Evolutionary conservation across 2,888 invertebrate species (phyloP).

Genomic region (Lissonota sp.): DNA sequence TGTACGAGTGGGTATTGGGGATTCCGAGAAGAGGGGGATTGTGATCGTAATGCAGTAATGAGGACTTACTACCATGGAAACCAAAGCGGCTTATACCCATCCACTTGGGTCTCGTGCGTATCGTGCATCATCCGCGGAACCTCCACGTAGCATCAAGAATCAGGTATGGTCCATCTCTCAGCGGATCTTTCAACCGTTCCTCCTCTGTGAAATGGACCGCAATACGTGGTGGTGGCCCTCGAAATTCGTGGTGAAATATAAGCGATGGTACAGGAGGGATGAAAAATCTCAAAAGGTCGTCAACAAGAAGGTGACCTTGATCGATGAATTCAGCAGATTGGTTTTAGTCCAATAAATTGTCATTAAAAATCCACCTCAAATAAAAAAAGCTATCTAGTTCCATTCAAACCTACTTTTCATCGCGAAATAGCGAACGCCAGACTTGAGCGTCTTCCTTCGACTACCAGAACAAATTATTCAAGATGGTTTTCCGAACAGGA

Average conservation of each 20-base stretch:
- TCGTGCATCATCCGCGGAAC: conserved; percentile 49
- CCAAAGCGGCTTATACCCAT: conserved; percentile 84
- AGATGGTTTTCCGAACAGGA: conserved; percentile 53
- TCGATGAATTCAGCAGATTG: no score
- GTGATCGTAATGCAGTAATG: conserved; percentile 83
- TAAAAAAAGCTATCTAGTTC: no score
- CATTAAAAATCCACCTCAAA: no score
- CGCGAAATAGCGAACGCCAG: background rate
- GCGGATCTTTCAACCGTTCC: conserved; percentile 35
- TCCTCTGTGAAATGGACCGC: no score
- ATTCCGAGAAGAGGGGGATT: conserved; percentile 66
- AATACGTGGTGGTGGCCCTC: no score
- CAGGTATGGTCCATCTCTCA: conserved; percentile 60
- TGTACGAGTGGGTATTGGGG: conserved; percentile 81
- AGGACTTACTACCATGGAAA: conserved; percentile 84
- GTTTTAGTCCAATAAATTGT: no score
- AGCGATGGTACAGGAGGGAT: no score
- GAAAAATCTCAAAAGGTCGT: no score
- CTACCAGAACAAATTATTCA: conserved; percentile 82
- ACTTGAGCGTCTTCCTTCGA: conserved; percentile 70
- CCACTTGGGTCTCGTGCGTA: conserved; percentile 75
- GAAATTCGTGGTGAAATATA: no score
- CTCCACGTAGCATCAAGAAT: conserved; percentile 15
- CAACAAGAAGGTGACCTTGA: no score
- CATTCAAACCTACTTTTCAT: no score